Conservation (phyloP, 1,140 invertebrate genomes). For the Danaus melanippus region DNA sequence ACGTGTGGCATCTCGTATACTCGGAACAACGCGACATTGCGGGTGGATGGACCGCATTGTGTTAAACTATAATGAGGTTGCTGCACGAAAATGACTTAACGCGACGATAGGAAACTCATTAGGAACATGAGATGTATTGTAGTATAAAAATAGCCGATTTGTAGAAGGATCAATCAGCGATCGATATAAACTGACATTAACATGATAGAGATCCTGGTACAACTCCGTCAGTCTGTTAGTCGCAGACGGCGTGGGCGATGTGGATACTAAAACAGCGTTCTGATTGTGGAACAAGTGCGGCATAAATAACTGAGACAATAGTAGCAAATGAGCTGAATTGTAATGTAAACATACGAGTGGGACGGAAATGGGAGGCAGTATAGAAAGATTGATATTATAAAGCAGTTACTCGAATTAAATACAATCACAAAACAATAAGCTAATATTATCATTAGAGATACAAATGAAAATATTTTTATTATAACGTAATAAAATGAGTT, state of each 20-base stretch:
- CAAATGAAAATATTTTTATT: too few relatives aligned
- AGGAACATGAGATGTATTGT: background rate
- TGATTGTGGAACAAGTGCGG: conserved; percentile 7
- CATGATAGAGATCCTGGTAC: conserved; percentile 4
- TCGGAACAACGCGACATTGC: conserved; percentile 13
- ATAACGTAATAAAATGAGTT: too few relatives aligned
- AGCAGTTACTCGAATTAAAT: background rate
- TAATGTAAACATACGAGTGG: conserved; percentile 7
- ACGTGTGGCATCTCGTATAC: conserved; percentile 16
- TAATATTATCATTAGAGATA: background rate
- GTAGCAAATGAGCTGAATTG: conserved; percentile 9
- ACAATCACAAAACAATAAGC: background rate
- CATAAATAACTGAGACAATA: conserved; percentile 26
- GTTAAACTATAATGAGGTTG: conserved; percentile 12
- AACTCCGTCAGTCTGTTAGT: conserved; percentile 13
- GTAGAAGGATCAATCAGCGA: background rate
- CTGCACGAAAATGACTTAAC: conserved; percentile 13
- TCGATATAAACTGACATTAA: background rate
- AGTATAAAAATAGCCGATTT: background rate
- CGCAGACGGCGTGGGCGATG: conserved; percentile 9
- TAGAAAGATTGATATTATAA: background rate
- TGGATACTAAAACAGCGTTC: conserved; percentile 25
- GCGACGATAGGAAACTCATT: background rate
- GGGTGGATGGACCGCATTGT: conserved; percentile 4
- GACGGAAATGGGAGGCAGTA: too few relatives aligned